A percentile compares a stretch with the other conserved stretches of the same genome.
phyloP scores from a whole-genome alignment of 2,888 invertebrate genomes.

The Polydrusus pterygomalis region DNA sequence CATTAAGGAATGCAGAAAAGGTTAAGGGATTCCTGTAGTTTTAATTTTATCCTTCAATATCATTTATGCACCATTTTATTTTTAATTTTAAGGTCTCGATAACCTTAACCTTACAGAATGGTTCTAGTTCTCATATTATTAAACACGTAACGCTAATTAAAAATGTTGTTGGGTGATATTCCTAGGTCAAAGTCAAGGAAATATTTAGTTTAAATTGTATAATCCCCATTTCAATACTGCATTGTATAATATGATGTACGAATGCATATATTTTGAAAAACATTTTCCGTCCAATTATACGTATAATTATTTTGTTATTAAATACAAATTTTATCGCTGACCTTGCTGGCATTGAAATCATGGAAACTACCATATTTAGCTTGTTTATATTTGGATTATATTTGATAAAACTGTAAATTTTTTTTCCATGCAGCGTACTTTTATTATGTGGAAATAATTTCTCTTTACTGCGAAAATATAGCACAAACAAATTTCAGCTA shows the following conservation, averaged over 20 bases:
- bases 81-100: not conserved
- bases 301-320: constrained; percentile 3
- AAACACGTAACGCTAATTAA: not conserved
- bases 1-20: too few species aligned
- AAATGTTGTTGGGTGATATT: not conserved
- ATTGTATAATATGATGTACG: not conserved
- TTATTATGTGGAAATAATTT: too few species aligned
- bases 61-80: not conserved
- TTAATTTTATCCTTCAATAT: too few species aligned
- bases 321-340: constrained; percentile 5
- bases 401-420: too few species aligned
- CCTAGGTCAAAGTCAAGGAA: constrained; percentile 11
- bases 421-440: too few species aligned
- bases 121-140: too few species aligned
- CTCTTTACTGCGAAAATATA: too few species aligned
- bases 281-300: not conserved
- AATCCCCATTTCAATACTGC: not conserved
- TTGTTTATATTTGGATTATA: constrained; percentile 1
- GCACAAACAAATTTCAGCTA: too few species aligned
- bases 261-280: constrained; percentile 3
- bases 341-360: constrained; percentile 2
- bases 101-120: too few species aligned
- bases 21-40: too few species aligned
- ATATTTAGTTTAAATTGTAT: not conserved
- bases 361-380: not conserved